Conservation (phyloP, 1,140 invertebrate genomes). For the Meteorus sp. region DNA sequence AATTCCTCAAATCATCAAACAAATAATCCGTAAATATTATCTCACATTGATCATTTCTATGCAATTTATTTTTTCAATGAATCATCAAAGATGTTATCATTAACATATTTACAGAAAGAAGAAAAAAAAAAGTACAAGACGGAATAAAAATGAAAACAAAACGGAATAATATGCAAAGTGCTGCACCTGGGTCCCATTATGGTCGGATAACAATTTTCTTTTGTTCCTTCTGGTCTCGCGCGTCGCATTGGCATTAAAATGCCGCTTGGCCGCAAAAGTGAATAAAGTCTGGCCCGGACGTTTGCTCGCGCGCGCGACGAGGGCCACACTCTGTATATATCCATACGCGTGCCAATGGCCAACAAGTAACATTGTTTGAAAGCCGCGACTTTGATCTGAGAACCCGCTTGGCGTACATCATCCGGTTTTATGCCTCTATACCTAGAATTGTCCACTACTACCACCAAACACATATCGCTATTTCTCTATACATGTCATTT, state of each 20-base stretch:
- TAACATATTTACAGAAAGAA: neutral
- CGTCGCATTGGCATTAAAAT: neutral
- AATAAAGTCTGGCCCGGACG: slow-evolving; percentile 20
- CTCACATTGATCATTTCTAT: too few species aligned
- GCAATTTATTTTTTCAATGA: too few species aligned
- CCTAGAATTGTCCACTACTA: slow-evolving; percentile 39
- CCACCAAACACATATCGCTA: too few species aligned
- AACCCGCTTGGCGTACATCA: slow-evolving; percentile 49
- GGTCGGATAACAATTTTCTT: slow-evolving; percentile 43
- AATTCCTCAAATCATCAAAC: too few species aligned
- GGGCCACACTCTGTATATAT: neutral
- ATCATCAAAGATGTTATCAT: too few species aligned
- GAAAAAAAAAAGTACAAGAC: neutral
- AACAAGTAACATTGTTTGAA: slow-evolving; percentile 56
- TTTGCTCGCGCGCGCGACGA: neutral
- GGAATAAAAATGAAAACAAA: neutral
- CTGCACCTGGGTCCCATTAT: slow-evolving; percentile 44
- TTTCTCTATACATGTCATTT: too few species aligned
- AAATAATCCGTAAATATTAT: too few species aligned
- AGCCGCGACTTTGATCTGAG: slow-evolving; percentile 55
- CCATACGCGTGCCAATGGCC: neutral
- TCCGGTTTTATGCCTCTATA: slow-evolving; percentile 45
- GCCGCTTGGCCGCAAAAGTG: slow-evolving; percentile 21
- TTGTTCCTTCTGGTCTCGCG: slow-evolving; percentile 27
- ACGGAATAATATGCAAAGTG: neutral